Evolutionary conservation across 2,888 invertebrate genomes (phyloP).

Genomic region (Melanostoma mellinum): DNA sequence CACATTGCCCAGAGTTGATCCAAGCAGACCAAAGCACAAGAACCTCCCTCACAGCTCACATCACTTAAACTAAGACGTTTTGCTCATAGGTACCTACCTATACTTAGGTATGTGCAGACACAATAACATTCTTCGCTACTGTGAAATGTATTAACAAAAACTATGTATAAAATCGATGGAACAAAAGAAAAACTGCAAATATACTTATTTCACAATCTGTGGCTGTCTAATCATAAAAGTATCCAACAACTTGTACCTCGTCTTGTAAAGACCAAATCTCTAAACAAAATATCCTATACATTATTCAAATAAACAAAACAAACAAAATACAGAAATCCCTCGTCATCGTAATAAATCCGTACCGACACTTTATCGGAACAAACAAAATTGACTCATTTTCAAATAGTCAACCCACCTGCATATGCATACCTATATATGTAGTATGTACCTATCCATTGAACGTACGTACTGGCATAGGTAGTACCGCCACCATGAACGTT

Average conservation of each 20-base stretch:
- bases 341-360: conserved; percentile 57
- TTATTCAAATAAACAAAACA: conserved; percentile 18
- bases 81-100: conserved; percentile 14
- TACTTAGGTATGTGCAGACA: neutral
- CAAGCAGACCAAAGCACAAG: neutral
- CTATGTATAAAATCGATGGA: too few relatives aligned
- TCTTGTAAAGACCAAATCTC: conserved; percentile 24
- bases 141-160: too few relatives aligned
- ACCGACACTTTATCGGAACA: conserved; percentile 50
- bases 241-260: conserved; percentile 21
- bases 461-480: conserved; percentile 21
- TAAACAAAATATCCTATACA: conserved; percentile 11
- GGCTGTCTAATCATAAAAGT: conserved; percentile 16
- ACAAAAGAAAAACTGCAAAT: too few relatives aligned
- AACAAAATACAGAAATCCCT: conserved; percentile 45
- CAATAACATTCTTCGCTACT: too few relatives aligned
- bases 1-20: too few relatives aligned
- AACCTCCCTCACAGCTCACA: conserved; percentile 8
- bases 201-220: too few relatives aligned
- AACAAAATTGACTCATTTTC: conserved; percentile 66
- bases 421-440: conserved; percentile 2
- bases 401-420: conserved; percentile 61
- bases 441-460: neutral
- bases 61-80: conserved; percentile 16
- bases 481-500: conserved; percentile 3